Evolutionary conservation across 1,140 invertebrate species (phyloP), one percentile per base, ranked within the genome.

Genomic region (Papilio polyxenes): DNA sequence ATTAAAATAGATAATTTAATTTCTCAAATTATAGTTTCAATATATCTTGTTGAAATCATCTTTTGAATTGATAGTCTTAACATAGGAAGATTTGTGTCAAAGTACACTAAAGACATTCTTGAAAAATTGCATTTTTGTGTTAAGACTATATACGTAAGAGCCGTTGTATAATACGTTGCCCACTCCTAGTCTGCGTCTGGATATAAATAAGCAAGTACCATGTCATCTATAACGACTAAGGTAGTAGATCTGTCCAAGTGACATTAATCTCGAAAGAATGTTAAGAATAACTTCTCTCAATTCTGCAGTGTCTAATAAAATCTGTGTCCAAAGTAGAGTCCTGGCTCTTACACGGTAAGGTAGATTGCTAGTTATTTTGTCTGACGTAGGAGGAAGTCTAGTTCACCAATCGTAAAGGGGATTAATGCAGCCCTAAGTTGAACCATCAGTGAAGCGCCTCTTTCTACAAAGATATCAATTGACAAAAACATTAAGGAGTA

Each of bases 211-310:
- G 65, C 13, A 53, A 9, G 3, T 77, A 77, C 53, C 75, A 11
- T 77, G 9, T 77, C 75, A 77, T 77, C 75, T 77, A 31, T 77
- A 49, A 77, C 48, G 75, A 49, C 75, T 77, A 20, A 49, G 9
- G 5, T 13, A 72, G 11, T 72, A 4, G 3, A 37, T 72, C 7
- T 59, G 56, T 59, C 31, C 65, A 72, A 72, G 4, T 72, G 65
- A 37, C 65, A 72, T 72, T 37, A 37, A 72, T 72, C 65, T 72
- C 31, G 15, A 13, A 37, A 37, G 31, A 72, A 72, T 8, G 31
- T 1, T 65, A 31, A 65, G 6, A 72, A 37, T n/a, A n/a, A n/a
- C n/a, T 72, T 37, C 4, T 69, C n/a, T 69, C 3, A 15, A 69
- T 69, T 37, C 31, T 69, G 37, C 13, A 69, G 65, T 37, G 37